Conservation (phyloP, 1,140 invertebrate species). For the Notospermus geniculatus region DNA sequence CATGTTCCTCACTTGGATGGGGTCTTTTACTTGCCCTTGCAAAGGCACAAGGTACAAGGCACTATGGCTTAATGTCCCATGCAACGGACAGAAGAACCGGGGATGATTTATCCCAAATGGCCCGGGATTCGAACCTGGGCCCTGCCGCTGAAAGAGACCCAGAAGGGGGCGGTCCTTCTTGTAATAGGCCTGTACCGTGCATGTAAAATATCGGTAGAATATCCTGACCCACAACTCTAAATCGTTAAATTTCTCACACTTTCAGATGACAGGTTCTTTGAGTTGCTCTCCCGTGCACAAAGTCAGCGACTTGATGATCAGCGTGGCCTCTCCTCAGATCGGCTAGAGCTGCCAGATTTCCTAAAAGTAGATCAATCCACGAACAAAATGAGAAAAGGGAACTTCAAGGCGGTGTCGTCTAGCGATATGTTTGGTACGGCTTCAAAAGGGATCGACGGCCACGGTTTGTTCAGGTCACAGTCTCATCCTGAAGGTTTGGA, state of each 20-base stretch:
- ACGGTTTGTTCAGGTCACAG: slow-evolving; percentile 21
- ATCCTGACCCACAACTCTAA: too few species aligned
- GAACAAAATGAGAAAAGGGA: slow-evolving; percentile 18
- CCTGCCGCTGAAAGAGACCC: too few species aligned
- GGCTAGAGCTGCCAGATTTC: slow-evolving; percentile 77
- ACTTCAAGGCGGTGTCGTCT: background rate
- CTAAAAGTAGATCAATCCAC: slow-evolving; percentile 57
- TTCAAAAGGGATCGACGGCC: slow-evolving; percentile 15
- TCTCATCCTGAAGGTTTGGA: slow-evolving; percentile 24
- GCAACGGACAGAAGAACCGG: too few species aligned
- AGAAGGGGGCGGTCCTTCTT: too few species aligned
- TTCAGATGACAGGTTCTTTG: slow-evolving; percentile 56
- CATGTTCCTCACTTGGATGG: too few species aligned
- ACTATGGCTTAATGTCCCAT: too few species aligned
- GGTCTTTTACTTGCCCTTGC: too few species aligned
- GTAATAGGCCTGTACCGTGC: too few species aligned
- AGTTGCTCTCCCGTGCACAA: slow-evolving; percentile 74
- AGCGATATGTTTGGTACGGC: slow-evolving; percentile 5
- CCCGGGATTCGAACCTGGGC: too few species aligned
- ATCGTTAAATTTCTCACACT: slow-evolving; percentile 1
- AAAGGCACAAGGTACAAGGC: too few species aligned
- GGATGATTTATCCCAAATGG: too few species aligned
- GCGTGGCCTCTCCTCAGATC: slow-evolving; percentile 72
- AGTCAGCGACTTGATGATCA: slow-evolving; percentile 75
- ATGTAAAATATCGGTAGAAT: too few species aligned